Base-by-base conservation (phyloP, 2,113 vertebrate genomes). In the Rhinoptilus africanus region DNA sequence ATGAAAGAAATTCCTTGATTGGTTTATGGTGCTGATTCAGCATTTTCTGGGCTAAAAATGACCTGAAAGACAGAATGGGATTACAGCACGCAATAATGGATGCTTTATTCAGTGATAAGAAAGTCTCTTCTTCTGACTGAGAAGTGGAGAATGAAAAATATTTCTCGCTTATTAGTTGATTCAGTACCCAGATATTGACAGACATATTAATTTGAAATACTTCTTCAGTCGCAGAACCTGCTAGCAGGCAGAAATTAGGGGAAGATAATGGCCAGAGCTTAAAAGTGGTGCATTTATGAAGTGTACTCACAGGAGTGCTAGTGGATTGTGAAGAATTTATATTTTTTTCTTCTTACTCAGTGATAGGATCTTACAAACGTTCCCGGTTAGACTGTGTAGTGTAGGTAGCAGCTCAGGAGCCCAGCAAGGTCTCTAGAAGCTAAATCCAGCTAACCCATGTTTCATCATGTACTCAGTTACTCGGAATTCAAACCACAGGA, bases 1-100 rank as follows among this genome's bases (percentile, higher is more conserved):
- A 96, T 97, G 95, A 92, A 95, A 97, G 88, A 96, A 95, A 96
- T 94, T 95, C 94, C 96, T 96, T 96, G 92, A 96, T 96, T 91
- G 91, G 96, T 96, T 97, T 96, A 85, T 85, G 76, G 75, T 96
- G 94, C 97, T 97, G 92, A 95, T 80, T 96, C 95, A 96, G 96
- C 95, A 68, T 96, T 97, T 94, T 94, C 81, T 60, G 68, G 75
- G 81, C 95, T 89, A 85, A 94, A 94, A 97, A 86, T 76, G 95
- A 89, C 88, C 96, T 88, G 93, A 43, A 81, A 27, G 85, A 80
- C 88, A 92, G 87, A 91, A 54, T 41, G 74, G 74, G 96, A 95
- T 97, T 97, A 83, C 56, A 82, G 83, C 77, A 26, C 0, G 1
- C 86, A 84, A 63, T 39, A 88, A 90, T 83, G 89, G 89, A 69